phyloP scores from a whole-genome alignment of 1,140 invertebrate species.

The Ostrea denselamellosa region DNA sequence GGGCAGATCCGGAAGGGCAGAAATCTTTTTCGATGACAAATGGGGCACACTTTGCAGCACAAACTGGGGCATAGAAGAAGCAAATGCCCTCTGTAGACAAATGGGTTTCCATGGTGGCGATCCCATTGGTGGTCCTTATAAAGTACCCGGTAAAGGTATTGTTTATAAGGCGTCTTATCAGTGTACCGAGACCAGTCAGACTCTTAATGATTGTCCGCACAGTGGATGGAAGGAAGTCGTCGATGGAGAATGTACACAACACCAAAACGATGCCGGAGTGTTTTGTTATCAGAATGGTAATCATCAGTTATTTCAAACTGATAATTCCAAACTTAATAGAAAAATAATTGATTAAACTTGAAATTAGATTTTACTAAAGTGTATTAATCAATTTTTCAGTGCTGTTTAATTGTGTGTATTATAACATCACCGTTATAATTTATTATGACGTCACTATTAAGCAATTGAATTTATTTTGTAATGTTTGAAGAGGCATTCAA shows the following conservation, averaged over 20 bases:
- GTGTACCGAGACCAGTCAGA: constrained; percentile 49
- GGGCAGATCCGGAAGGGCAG: constrained; percentile 50
- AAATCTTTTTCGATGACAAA: constrained; percentile 49
- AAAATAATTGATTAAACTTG: too few species aligned
- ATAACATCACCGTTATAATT: too few species aligned
- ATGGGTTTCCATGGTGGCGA: constrained; percentile 53
- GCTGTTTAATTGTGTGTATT: too few species aligned
- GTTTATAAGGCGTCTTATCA: constrained; percentile 45
- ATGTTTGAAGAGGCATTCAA: too few species aligned
- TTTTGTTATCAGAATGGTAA: constrained; percentile 60
- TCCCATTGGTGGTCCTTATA: constrained; percentile 37
- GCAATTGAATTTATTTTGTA: too few species aligned
- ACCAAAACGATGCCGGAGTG: constrained; percentile 59
- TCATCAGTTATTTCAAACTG: neutral
- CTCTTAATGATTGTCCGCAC: constrained; percentile 60
- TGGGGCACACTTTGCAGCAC: constrained; percentile 57
- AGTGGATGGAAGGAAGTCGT: constrained; percentile 57
- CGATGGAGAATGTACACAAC: constrained; percentile 48
- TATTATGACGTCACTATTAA: too few species aligned
- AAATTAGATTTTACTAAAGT: too few species aligned
- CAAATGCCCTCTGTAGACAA: constrained; percentile 53
- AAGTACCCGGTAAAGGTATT: neutral
- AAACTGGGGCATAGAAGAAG: constrained; percentile 52
- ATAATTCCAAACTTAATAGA: too few species aligned
- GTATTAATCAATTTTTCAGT: too few species aligned